These are phyloP conservation scores for Ctenopoma multispine DNA, from an alignment of 2,797 vertebrate genomes.

Conservation along the genomic window DNA sequence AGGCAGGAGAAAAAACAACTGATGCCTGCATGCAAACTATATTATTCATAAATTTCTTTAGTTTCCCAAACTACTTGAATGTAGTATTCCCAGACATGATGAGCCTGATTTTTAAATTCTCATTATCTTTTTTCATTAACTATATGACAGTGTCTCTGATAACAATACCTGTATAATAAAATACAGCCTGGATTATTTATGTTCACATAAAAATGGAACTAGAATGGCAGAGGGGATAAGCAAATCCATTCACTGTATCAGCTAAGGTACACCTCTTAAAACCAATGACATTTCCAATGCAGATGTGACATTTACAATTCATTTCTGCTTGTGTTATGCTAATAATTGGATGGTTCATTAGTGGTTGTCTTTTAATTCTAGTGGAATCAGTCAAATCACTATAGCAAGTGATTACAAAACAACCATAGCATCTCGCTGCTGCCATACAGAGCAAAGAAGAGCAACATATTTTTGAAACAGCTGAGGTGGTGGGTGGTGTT, in stretches of 20 bases:
- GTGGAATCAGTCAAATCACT: constrained; percentile 14
- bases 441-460: constrained; percentile 19
- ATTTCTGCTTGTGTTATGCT: constrained; percentile 24
- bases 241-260: not conserved
- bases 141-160: constrained; percentile 6
- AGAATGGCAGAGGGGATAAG: not conserved
- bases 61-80: too few species aligned
- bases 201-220: not conserved
- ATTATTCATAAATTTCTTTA: too few species aligned
- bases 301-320: constrained; percentile 63
- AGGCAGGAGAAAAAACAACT: too few species aligned
- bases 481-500: constrained; percentile 68
- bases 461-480: constrained; percentile 50
- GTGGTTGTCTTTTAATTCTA: constrained; percentile 1
- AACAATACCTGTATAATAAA: constrained; percentile 8
- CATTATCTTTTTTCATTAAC: too few species aligned
- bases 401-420: constrained; percentile 26
- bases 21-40: too few species aligned
- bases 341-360: constrained; percentile 26
- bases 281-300: constrained; percentile 50
- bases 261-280: constrained; percentile 23
- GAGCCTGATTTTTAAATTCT: too few species aligned
- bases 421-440: constrained; percentile 33
- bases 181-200: not conserved
- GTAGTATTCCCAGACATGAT: too few species aligned